Conservation (phyloP, 2,113 vertebrate genomes). For the Sialia sialis region DNA sequence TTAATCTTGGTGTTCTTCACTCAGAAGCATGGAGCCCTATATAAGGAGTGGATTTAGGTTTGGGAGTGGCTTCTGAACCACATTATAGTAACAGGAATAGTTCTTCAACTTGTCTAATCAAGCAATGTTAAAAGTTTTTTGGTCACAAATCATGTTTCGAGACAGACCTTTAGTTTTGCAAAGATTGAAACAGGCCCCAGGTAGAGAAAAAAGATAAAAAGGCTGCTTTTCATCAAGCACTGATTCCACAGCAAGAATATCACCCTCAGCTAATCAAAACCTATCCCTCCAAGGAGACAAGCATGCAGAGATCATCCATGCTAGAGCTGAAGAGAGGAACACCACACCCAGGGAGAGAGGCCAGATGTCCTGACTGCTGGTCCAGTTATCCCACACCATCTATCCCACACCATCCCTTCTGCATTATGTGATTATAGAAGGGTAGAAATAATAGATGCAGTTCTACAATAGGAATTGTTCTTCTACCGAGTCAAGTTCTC, state of each 20-base stretch:
- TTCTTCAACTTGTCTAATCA: not conserved
- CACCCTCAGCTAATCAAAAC: not conserved
- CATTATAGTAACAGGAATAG: not conserved
- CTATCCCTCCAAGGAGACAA: not conserved
- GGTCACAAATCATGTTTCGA: not conserved
- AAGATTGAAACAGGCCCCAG: not conserved
- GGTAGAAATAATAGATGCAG: not conserved
- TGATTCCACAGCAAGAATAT: not conserved
- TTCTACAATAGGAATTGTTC: not conserved
- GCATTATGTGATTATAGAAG: not conserved
- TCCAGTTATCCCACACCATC: no score
- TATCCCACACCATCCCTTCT: not conserved
- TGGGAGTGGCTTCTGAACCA: not conserved
- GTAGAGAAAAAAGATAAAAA: not conserved
- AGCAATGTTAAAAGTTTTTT: not conserved
- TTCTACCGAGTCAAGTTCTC: not conserved
- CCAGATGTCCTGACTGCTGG: not conserved
- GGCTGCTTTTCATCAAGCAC: not conserved
- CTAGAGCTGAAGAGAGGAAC: not conserved
- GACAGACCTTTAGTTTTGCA: not conserved
- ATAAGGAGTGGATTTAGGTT: not conserved
- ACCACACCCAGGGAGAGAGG: not conserved
- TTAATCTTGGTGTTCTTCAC: not conserved
- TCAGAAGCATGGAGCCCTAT: not conserved
- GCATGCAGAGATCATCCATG: rapidly evolving